Percentiles rank a stretch among this genome's conserved stretches.
Evolutionary conservation across 2,797 vertebrate species (phyloP).

Genomic region (Petrocephalus schoutedeni): DNA sequence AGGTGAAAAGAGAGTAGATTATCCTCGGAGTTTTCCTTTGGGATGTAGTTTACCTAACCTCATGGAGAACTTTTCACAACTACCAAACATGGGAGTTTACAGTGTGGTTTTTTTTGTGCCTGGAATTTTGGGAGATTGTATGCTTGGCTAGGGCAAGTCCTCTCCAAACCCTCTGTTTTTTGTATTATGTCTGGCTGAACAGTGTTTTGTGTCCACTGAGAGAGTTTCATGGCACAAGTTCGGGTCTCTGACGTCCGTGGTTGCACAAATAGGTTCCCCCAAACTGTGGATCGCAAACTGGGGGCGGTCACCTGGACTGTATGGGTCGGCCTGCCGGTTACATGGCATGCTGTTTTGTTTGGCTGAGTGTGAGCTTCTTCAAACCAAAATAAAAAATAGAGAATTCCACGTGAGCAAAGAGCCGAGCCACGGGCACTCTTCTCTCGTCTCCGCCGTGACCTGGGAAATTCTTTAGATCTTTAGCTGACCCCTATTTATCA

Average conservation of each 20-base stretch:
- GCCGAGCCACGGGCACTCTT: not conserved
- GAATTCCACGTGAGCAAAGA: conserved; percentile 10
- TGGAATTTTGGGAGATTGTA: not conserved
- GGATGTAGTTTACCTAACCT: not conserved
- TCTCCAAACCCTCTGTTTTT: not conserved
- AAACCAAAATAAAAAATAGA: not conserved
- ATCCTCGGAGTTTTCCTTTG: not conserved
- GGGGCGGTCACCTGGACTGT: not conserved
- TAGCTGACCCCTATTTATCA: not conserved
- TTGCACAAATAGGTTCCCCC: not conserved
- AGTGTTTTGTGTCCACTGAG: not conserved
- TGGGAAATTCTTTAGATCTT: not conserved
- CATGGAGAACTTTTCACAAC: not conserved
- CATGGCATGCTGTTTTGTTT: conserved; percentile 9
- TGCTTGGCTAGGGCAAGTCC: not conserved
- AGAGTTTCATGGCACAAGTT: not conserved
- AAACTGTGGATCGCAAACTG: not conserved
- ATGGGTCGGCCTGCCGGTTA: not conserved
- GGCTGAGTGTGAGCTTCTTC: not conserved
- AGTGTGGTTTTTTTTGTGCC: conserved; percentile 4
- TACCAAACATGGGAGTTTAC: conserved; percentile 3
- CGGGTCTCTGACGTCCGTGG: not conserved
- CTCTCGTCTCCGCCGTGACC: conserved; percentile 2
- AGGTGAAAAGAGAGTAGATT: not conserved
- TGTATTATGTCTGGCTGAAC: not conserved